phyloP scores from a whole-genome alignment of 2,113 vertebrate genomes.

The Chionodraco myersi region DNA sequence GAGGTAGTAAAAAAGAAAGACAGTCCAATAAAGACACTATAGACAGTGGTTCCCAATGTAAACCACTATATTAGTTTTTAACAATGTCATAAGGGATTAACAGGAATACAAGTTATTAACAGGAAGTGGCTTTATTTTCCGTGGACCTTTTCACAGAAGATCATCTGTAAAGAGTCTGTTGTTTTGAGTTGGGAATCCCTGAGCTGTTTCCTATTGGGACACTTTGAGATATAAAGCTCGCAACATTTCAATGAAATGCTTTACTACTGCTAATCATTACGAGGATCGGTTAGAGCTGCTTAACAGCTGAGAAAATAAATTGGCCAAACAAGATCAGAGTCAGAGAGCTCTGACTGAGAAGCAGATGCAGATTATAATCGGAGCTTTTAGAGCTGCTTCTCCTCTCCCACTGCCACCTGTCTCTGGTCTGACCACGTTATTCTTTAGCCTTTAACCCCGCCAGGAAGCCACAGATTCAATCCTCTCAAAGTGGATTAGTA shows the following conservation, averaged over 20 bases:
- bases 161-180: not conserved
- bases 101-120: not conserved
- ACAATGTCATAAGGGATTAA: not conserved
- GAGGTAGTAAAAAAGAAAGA: too few relatives aligned
- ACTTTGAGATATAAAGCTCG: not conserved
- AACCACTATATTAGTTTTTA: too few relatives aligned
- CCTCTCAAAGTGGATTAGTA: slow-evolving; percentile 73
- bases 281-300: slow-evolving; percentile 12
- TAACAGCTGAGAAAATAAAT: slow-evolving; percentile 31
- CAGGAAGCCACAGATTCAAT: slow-evolving; percentile 51
- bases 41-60: not conserved
- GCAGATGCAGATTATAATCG: slow-evolving; percentile 15
- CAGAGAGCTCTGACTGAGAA: not conserved
- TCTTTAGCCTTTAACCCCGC: slow-evolving; percentile 46
- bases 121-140: not conserved
- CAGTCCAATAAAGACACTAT: too few relatives aligned
- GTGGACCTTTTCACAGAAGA: not conserved
- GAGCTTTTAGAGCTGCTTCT: slow-evolving; percentile 21
- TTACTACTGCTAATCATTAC: slow-evolving; percentile 30
- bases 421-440: slow-evolving; percentile 44
- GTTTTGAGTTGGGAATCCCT: not conserved
- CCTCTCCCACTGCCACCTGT: slow-evolving; percentile 50
- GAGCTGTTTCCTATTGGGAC: not conserved
- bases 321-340: not conserved
- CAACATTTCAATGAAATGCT: slow-evolving; percentile 11